Percentiles rank a stretch among this genome's conserved stretches.
Evolutionary conservation across 2,888 invertebrate genomes (phyloP).

Genomic region (Ormia ochracea): DNA sequence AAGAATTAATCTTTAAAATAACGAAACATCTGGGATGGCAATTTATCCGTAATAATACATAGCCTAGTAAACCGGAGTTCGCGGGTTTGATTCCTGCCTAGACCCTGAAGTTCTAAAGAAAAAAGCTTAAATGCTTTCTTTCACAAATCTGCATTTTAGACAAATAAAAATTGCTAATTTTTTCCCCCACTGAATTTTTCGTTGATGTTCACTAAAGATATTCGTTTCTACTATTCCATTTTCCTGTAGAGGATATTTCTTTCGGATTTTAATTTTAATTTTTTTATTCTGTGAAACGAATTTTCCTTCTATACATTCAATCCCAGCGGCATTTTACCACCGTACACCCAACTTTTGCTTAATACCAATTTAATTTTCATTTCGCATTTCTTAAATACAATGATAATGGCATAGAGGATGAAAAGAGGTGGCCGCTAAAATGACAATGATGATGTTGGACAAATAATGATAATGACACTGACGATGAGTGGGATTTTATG

Average conservation of each 20-base stretch:
- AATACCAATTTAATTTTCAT: slow-evolving; percentile 55
- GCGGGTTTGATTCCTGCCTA: too few species aligned
- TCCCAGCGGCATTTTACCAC: slow-evolving; percentile 53
- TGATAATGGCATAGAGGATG: slow-evolving; percentile 20
- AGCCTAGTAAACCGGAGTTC: too few species aligned
- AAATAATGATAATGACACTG: slow-evolving; percentile 39
- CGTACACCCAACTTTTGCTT: slow-evolving; percentile 48
- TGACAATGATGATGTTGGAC: slow-evolving; percentile 22
- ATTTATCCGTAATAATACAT: too few species aligned
- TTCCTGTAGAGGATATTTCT: not conserved
- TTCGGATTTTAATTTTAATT: not conserved
- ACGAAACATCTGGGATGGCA: too few species aligned
- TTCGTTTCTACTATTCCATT: not conserved
- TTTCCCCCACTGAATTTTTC: too few species aligned
- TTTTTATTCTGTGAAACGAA: not conserved
- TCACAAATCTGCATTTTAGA: too few species aligned
- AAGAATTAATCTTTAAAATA: too few species aligned
- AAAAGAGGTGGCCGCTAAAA: slow-evolving; percentile 11
- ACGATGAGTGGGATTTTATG: slow-evolving; percentile 51
- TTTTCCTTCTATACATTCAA: not conserved
- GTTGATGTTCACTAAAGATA: too few species aligned
- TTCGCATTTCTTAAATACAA: slow-evolving; percentile 31
- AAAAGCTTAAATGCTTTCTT: too few species aligned
- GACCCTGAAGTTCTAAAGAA: too few species aligned
- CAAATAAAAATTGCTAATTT: too few species aligned